Evolutionary conservation across 2,113 vertebrate species (phyloP).

Genomic region (Archilochus colubris): DNA sequence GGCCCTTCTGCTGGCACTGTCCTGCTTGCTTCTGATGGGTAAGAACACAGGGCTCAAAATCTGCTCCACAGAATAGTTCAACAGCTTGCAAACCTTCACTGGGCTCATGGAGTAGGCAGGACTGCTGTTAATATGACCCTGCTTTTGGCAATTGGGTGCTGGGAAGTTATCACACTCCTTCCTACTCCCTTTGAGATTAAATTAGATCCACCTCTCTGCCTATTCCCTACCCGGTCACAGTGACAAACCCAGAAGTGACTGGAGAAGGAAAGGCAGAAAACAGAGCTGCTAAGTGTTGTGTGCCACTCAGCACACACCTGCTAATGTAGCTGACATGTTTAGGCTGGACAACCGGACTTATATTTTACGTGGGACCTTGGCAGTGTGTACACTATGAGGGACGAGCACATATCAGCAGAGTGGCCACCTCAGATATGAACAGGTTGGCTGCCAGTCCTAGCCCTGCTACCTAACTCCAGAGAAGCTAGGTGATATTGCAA

Average conservation of each 20-base stretch:
- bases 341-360: slow-evolving; percentile 29
- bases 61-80: neutral
- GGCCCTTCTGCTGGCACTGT: neutral
- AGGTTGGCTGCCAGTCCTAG: slow-evolving; percentile 6
- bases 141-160: neutral
- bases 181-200: neutral
- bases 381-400: slow-evolving; percentile 33
- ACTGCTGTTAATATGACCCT: neutral
- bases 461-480: neutral
- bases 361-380: slow-evolving; percentile 62
- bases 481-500: neutral
- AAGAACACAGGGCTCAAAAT: neutral
- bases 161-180: neutral
- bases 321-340: slow-evolving; percentile 64
- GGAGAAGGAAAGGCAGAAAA: neutral
- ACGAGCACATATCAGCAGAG: slow-evolving; percentile 56
- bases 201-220: neutral
- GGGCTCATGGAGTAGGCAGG: neutral
- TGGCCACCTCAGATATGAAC: slow-evolving; percentile 9
- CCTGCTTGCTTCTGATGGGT: neutral
- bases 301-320: slow-evolving; percentile 1
- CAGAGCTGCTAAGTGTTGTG: neutral
- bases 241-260: neutral
- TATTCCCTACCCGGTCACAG: neutral
- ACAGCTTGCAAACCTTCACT: neutral